phyloP scores from a whole-genome alignment of 2,888 invertebrate genomes.

The Drosophila mercatorum region DNA sequence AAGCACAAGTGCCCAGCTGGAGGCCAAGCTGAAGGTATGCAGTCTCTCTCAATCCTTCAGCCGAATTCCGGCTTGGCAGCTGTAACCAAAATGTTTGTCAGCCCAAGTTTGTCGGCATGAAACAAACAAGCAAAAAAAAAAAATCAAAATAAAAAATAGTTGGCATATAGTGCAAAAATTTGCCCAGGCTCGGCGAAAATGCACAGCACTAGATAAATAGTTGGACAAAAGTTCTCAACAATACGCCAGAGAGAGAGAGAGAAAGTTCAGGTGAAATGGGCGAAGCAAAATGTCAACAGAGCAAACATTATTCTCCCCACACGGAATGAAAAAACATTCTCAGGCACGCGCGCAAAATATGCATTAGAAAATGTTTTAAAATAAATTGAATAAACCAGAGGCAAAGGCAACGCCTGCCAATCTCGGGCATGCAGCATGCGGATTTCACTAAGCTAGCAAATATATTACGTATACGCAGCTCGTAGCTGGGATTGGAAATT shows the following conservation, averaged over 20 bases:
- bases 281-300: slow-evolving; percentile 34
- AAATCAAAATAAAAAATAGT: slow-evolving; percentile 46
- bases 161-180: slow-evolving; percentile 63
- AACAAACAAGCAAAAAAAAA: slow-evolving; percentile 3
- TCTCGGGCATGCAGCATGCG: slow-evolving; percentile 51
- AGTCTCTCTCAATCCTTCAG: slow-evolving; percentile 16
- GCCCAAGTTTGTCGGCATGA: slow-evolving; percentile 51
- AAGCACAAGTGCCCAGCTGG: slow-evolving; percentile 13
- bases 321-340: slow-evolving; percentile 52
- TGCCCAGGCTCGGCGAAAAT: slow-evolving; percentile 40
- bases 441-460: slow-evolving; percentile 49
- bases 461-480: slow-evolving; percentile 57
- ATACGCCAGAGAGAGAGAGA: slow-evolving; percentile 36
- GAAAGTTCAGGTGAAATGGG: slow-evolving; percentile 57
- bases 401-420: slow-evolving; percentile 40
- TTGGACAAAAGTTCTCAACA: slow-evolving; percentile 64
- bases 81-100: slow-evolving; percentile 71
- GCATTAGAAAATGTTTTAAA: slow-evolving; percentile 77
- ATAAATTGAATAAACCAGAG: slow-evolving; percentile 75
- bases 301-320: slow-evolving; percentile 36
- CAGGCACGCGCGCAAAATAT: slow-evolving; percentile 73
- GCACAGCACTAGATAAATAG: slow-evolving; percentile 73
- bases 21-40: slow-evolving; percentile 55
- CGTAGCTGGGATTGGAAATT: background rate
- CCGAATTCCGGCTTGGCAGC: slow-evolving; percentile 42